Conservation (phyloP, 2,888 invertebrate genomes). For the Tuberolachnus salignus region DNA sequence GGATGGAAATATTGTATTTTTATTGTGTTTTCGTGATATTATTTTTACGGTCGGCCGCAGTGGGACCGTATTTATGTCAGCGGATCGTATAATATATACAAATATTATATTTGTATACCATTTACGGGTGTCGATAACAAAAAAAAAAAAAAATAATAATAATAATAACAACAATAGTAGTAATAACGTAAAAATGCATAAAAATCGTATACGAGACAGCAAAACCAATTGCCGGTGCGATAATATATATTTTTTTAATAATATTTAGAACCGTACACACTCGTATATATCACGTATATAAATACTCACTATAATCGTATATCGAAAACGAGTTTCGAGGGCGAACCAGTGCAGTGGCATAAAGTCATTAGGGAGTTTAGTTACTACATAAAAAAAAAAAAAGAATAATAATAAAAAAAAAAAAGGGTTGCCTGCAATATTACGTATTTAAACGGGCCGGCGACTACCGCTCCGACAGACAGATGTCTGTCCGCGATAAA, state of each 20-base stretch:
- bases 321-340: neutral
- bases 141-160: no score
- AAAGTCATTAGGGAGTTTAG: slow-evolving; percentile 12
- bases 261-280: no score
- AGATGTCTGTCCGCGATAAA: slow-evolving; percentile 35
- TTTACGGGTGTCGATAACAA: slow-evolving; percentile 4
- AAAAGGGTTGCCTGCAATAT: slow-evolving; percentile 29
- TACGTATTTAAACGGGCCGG: slow-evolving; percentile 2
- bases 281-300: neutral
- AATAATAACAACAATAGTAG: no score
- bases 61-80: no score
- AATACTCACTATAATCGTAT: neutral
- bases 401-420: slow-evolving; percentile 6
- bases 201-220: neutral
- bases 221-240: slow-evolving; percentile 19
- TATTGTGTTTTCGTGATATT: no score
- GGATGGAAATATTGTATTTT: no score
- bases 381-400: no score
- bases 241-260: neutral
- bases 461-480: slow-evolving; percentile 1
- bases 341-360: neutral
- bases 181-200: slow-evolving; percentile 13
- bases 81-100: no score
- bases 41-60: no score
- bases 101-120: no score